Evolutionary conservation across 2,797 vertebrate genomes (phyloP), one percentile per base, ranked within the genome.

Genomic region (Bradypodion ventrale): DNA sequence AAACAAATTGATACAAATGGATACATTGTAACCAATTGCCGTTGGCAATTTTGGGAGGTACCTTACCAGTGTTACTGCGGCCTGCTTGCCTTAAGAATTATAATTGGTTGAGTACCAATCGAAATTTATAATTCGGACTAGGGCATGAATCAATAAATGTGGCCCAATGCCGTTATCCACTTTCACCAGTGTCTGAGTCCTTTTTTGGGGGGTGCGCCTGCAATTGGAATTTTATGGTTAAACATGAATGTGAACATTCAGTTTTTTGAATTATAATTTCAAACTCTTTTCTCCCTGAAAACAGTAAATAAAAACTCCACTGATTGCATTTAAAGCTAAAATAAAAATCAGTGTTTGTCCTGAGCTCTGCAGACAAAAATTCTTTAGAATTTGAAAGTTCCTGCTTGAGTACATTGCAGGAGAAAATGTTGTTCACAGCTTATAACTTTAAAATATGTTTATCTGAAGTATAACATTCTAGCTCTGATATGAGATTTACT

Each of bases 391-490:
- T 76, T 82, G 42, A 89, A 92, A 85, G 9, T 66, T 85, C 79
- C 87, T 90, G 37, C 56, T 85, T 44, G 83, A 65, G 35, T 89
- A 75, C 37, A 80, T 88, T 74, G 66, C 46, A 89, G 80, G 82
- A 88, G 84, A 91, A 63, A 7, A 87, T 86, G 91, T 93, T 89
- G 44, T 85, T 91, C 80, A 42, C 82, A 90, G 89, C 88, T 87
- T 92, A 86, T 89, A 92, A 89, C 84, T 89, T 92, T 87, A 92
- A 89, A 89, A 85, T 91, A 90, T 92, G 93, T 92, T 92, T 90
- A 92, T 92, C 86, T 92, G 77, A 93, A 93, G 63, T 87, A 87
- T 83, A 83, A 35, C 29, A 49, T 89, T 91, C 84, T 88, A 92
- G 88, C 68, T 7, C 88, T 89, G 85, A 82, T 92, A 88, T 82